These are phyloP conservation scores for Melanotaenia nigrans DNA, from an alignment of 2,797 vertebrate genomes.

Conservation along the genomic window DNA sequence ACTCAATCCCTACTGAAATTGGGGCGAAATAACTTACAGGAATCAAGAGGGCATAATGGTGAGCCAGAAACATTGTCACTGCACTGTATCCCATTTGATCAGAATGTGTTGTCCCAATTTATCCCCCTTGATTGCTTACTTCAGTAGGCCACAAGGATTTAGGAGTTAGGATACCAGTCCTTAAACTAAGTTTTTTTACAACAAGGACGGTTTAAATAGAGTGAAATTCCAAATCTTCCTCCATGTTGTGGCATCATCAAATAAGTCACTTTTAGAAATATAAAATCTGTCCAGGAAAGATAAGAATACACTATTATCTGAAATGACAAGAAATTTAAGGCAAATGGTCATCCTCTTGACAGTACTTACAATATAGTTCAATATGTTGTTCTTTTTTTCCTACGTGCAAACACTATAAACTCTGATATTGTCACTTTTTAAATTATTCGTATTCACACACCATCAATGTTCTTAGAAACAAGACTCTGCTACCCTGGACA, in stretches of 20 bases:
- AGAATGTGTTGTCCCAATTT: neutral
- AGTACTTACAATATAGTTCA: no score
- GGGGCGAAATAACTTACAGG: neutral
- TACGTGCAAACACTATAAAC: neutral
- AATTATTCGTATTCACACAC: neutral
- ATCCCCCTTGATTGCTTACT: neutral
- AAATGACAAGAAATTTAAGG: neutral
- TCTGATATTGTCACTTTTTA: neutral
- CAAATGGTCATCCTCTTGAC: neutral
- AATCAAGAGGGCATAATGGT: neutral
- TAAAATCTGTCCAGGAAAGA: neutral
- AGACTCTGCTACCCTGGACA: conserved; percentile 95
- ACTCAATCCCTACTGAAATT: neutral
- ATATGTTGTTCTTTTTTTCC: neutral
- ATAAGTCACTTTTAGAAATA: neutral
- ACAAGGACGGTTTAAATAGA: neutral
- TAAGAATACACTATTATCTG: neutral
- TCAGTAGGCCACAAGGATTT: neutral
- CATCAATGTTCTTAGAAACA: conserved; percentile 86
- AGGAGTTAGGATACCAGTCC: neutral
- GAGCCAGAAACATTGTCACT: neutral
- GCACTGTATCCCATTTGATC: neutral
- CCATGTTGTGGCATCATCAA: neutral
- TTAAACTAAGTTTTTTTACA: neutral
- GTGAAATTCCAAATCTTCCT: neutral